Evolutionary conservation across 2,113 vertebrate genomes (phyloP), one percentile per base, ranked within the genome.

Genomic region (Lepisosteus oculatus): DNA sequence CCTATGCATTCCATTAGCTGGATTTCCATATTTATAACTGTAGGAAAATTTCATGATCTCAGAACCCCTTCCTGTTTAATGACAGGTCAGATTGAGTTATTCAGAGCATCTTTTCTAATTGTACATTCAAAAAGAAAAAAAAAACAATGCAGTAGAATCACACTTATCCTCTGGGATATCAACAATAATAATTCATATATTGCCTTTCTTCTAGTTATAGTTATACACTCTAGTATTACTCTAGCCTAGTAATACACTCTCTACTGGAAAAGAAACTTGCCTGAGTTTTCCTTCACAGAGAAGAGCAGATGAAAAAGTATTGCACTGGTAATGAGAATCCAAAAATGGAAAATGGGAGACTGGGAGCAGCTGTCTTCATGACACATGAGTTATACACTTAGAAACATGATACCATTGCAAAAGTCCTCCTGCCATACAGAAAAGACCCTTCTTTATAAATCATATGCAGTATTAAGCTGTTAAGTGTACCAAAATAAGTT

Each of bases 311-410:
- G 29, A 29, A 29, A 29, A 29, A 29, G 29, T 29, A 29, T 29
- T 29, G 14, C 13, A 13, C 14, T 59, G 2, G 5, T 3, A 5
- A 59, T 59, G 62, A 55, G n/a, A 17, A 42, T 45, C 72, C 43
- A 74, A 62, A 69, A 45, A 47, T 65, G 11, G 68, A 17, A 59
- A 74, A 69, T 41, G 82, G 82, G 84, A 78, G 73, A 74, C 77
- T 72, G 67, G 67, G 71, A 88, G 85, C 83, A 87, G 83, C 84
- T 92, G 88, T 85, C 83, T 78, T 77, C 83, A 74, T 78, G 77
- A 87, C 70, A 83, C 70, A 82, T 67, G 83, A 88, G 76, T 70
- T 70, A 64, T 74, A 81, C 63, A 79, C 77, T 89, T 72, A 79
- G 79, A 89, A 85, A 86, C 74, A 57, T 0, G 77, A 85, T 88